phyloP scores from a whole-genome alignment of 1,140 invertebrate genomes.

The Pseudomyrmex flavicornis region DNA sequence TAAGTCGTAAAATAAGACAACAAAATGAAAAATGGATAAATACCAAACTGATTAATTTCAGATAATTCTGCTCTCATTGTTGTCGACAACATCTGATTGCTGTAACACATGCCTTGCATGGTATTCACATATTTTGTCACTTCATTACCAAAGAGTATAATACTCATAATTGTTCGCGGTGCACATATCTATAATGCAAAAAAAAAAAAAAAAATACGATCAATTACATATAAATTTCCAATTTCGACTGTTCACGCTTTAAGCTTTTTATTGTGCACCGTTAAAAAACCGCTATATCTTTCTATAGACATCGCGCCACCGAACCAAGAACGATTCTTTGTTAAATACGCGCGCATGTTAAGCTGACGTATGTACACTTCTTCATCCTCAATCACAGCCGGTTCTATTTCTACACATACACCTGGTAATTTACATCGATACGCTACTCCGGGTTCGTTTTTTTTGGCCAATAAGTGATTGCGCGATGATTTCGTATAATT shows the following conservation, averaged over 20 bases:
- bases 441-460: constrained; percentile 73
- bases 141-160: constrained; percentile 28
- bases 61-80: constrained; percentile 42
- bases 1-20: background rate
- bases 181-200: constrained; percentile 72
- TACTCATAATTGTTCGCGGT: constrained; percentile 68
- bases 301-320: constrained; percentile 72
- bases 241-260: background rate
- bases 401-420: constrained; percentile 34
- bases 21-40: background rate
- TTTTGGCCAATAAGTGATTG: background rate
- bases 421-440: constrained; percentile 69
- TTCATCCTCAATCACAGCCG: constrained; percentile 42
- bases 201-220: background rate
- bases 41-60: constrained; percentile 62
- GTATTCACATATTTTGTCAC: constrained; percentile 33
- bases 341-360: constrained; percentile 25
- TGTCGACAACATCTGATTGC: constrained; percentile 27
- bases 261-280: constrained; percentile 51
- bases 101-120: constrained; percentile 77
- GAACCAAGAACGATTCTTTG: constrained; percentile 72
- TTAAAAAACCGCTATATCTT: constrained; percentile 57
- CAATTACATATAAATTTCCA: background rate
- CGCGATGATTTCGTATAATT: constrained; percentile 62
- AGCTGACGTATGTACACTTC: constrained; percentile 40